Conservation (phyloP, 1,140 invertebrate genomes). For the Pogonomyrmex californicus region DNA sequence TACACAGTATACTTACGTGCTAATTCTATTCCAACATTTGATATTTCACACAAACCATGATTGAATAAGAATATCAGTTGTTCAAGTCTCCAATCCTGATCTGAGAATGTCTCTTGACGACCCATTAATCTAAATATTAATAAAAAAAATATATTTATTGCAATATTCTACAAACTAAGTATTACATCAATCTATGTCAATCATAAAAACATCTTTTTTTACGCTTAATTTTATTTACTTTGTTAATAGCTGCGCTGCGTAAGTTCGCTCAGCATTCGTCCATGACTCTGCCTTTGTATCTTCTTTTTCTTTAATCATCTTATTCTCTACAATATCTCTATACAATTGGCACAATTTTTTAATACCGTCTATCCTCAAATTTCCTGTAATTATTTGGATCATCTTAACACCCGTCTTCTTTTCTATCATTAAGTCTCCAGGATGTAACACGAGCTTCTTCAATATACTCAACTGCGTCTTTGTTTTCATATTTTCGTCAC, state of each 20-base stretch:
- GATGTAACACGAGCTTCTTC: conserved; percentile 89
- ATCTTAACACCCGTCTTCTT: conserved; percentile 90
- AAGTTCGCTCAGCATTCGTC: conserved; percentile 90
- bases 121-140: conserved; percentile 87
- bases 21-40: conserved; percentile 88
- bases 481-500: conserved; percentile 85
- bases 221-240: conserved; percentile 72
- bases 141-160: conserved; percentile 15
- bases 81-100: conserved; percentile 89
- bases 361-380: conserved; percentile 88
- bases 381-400: conserved; percentile 88
- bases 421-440: conserved; percentile 91
- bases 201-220: not conserved
- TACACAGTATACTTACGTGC: conserved; percentile 86
- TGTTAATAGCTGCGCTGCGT: conserved; percentile 89
- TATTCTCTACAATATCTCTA: conserved; percentile 87
- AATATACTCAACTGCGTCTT: conserved; percentile 88
- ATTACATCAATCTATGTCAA: not conserved
- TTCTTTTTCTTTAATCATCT: conserved; percentile 83
- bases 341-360: conserved; percentile 89
- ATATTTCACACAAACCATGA: conserved; percentile 89
- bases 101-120: conserved; percentile 88
- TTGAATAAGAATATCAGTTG: conserved; percentile 90
- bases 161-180: not conserved
- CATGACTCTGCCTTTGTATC: conserved; percentile 87